Base-by-base conservation (phyloP, 2,888 invertebrate genomes). In the Eupithecia exiguata region DNA sequence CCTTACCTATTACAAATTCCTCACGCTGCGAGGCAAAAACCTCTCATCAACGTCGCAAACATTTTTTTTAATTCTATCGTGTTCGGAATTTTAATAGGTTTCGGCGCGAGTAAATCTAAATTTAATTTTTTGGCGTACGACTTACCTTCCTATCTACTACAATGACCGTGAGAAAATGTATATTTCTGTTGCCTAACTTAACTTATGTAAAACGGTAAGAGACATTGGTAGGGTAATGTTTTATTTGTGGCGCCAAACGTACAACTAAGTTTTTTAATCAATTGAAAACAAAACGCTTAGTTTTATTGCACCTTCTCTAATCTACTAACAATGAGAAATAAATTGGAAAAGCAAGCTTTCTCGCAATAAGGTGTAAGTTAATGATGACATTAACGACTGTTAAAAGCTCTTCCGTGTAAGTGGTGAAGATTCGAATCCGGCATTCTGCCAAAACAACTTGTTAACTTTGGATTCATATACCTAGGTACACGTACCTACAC, bases 1-100 rank as follows among this genome's bases (percentile, higher is more conserved):
- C 62, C 62, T n/a, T 30, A 30, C 2, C 2, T 62, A 88, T 86
- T 87, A 88, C 80, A 84, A 84, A 88, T 88, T 88, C 88, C 87
- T 80, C 82, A 84, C 85, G 80, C 80, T 69, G 62, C 68, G 72
- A 75, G 69, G 82, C 84, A 86, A 87, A 87, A 88, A 87, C 85
- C 80, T 75, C 82, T 81, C 78, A 79, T 80, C 75, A 80, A 77
- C 70, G 74, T 82, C 80, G 83, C 84, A 80, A 83, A 85, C 84
- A 83, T 78, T 74, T 75, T 77, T 86, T 84, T 81, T 79, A 83
- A 86, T 85, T 84, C 79, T 80, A 84, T 75, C 80, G 74, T 77
- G 80, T 76, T 77, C 70, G 71, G 75, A 62, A 73, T 75, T 75
- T 79, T 74, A 78, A 76, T 76, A 69, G 69, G 53, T 68, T 25